These are phyloP conservation scores for Apeltes quadracus DNA, from an alignment of 2,113 vertebrate species.

Conservation along the genomic window DNA sequence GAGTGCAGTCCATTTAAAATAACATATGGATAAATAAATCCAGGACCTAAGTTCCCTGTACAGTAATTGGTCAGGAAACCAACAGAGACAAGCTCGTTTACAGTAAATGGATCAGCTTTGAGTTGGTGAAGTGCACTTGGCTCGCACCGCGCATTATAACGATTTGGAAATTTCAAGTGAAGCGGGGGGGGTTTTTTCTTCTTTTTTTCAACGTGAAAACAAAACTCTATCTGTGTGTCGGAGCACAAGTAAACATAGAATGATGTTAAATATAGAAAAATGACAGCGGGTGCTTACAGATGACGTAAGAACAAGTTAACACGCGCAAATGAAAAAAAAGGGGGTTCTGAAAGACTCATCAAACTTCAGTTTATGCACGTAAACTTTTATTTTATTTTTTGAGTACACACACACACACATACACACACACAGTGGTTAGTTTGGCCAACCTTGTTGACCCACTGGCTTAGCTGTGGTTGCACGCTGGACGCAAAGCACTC, in stretches of 20 bases:
- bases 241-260: constrained; percentile 48
- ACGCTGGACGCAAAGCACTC: constrained; percentile 79
- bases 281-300: constrained; percentile 25
- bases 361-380: constrained; percentile 11
- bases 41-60: constrained; percentile 74
- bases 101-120: constrained; percentile 78
- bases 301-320: constrained; percentile 45
- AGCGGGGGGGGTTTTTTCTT: constrained; percentile 48
- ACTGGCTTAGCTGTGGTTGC: constrained; percentile 79
- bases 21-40: constrained; percentile 80
- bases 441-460: constrained; percentile 77
- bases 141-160: constrained; percentile 61
- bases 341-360: constrained; percentile 27
- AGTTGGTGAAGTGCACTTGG: constrained; percentile 77
- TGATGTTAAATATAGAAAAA: constrained; percentile 61
- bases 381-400: constrained; percentile 21
- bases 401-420: constrained; percentile 38
- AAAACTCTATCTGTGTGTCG: constrained; percentile 46
- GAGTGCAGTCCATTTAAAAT: constrained; percentile 78
- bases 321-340: constrained; percentile 15
- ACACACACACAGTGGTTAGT: constrained; percentile 63
- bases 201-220: constrained; percentile 40
- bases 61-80: constrained; percentile 81
- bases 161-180: constrained; percentile 76
- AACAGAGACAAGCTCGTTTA: constrained; percentile 81